These are phyloP conservation scores for Aradophagus sp. DNA, from an alignment of 1,140 invertebrate species.

Conservation along the genomic window DNA sequence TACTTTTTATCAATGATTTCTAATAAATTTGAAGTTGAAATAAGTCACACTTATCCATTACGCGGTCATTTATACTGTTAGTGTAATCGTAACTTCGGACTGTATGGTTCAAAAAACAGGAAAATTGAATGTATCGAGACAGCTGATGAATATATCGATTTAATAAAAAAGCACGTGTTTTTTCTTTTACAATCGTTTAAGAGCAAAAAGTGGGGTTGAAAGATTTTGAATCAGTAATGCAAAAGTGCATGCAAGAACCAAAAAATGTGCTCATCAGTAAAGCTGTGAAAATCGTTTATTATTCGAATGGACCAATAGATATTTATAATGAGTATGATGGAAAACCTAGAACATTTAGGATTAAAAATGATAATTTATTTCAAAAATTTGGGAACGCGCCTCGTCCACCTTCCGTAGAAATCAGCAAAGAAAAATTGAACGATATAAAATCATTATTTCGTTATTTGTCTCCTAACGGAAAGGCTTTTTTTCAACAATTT, in stretches of 20 bases:
- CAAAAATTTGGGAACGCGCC: neutral
- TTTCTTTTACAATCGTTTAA: no score
- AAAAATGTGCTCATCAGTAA: constrained; percentile 3
- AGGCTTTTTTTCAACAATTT: constrained; percentile 15
- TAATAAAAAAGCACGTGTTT: no score
- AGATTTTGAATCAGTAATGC: neutral
- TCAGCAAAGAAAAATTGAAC: constrained; percentile 16
- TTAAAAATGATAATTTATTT: no score
- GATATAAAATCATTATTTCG: constrained; percentile 16
- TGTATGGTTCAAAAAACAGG: no score
- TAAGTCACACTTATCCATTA: constrained; percentile 15
- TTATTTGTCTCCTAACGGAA: constrained; percentile 16
- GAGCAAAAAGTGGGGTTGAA: neutral
- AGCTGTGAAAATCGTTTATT: no score
- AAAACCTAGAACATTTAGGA: no score
- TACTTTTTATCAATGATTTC: constrained; percentile 19
- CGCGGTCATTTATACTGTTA: constrained; percentile 14
- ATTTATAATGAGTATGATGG: constrained; percentile 2
- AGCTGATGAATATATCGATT: no score
- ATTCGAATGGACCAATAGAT: constrained; percentile 3
- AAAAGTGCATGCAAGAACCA: neutral
- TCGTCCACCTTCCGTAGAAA: constrained; percentile 5
- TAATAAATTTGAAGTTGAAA: constrained; percentile 6
- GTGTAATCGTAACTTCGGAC: no score
- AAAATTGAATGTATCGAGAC: no score